Conservation (phyloP, 2,797 vertebrate species). For the Argentina silus region DNA sequence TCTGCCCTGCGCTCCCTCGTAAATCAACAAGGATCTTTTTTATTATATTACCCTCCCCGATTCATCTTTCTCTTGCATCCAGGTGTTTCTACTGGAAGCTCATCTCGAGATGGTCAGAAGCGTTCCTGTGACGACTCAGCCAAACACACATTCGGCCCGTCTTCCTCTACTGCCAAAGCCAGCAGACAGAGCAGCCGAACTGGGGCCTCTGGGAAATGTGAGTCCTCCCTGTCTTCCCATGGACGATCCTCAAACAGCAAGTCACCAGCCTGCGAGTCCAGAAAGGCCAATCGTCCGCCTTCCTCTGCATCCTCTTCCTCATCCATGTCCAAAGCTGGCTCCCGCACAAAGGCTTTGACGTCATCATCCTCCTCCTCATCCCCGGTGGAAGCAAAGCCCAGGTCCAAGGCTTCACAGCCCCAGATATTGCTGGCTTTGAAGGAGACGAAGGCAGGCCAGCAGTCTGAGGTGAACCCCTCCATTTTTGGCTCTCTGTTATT, state of each 20-base stretch:
- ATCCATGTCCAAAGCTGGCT: not conserved
- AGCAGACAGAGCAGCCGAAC: not conserved
- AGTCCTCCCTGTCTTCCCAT: not conserved
- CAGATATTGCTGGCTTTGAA: not conserved
- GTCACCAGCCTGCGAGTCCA: not conserved
- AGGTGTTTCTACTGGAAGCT: slow-evolving; percentile 21
- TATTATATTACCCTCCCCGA: not conserved
- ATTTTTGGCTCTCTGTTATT: not conserved
- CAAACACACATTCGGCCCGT: slow-evolving; percentile 12
- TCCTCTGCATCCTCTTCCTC: not conserved
- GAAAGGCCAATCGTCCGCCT: not conserved
- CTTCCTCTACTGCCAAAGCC: not conserved
- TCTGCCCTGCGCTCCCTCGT: no score
- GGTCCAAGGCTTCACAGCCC: slow-evolving; percentile 35
- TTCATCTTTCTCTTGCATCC: not conserved
- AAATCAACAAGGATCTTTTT: no score
- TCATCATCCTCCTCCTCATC: not conserved
- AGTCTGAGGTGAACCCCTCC: not conserved
- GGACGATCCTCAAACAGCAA: not conserved
- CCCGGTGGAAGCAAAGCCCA: slow-evolving; percentile 37
- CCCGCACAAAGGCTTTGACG: slow-evolving; percentile 30
- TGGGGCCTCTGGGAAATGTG: not conserved
- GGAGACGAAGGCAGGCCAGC: not conserved
- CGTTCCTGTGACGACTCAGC: slow-evolving; percentile 30
- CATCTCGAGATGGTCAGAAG: slow-evolving; percentile 41